Conservation (phyloP, 2,888 invertebrate species). For the Drosophila recens region DNA sequence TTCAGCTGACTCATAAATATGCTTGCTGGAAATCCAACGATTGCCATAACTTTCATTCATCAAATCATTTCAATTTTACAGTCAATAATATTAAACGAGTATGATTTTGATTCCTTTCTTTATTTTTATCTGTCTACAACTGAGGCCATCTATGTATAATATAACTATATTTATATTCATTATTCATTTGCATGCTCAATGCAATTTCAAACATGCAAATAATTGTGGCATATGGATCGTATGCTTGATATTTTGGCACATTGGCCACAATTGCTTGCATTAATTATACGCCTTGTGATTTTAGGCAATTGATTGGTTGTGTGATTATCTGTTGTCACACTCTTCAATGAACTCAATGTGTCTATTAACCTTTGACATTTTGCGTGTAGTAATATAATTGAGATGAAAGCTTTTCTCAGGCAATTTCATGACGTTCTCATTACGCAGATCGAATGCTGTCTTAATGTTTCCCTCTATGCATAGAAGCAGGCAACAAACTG, state of each 20-base stretch:
- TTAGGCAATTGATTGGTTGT: background rate
- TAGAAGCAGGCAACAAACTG: constrained; percentile 10
- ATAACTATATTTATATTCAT: constrained; percentile 6
- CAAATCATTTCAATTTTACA: constrained; percentile 20
- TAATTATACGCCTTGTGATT: constrained; percentile 8
- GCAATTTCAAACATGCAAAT: constrained; percentile 19
- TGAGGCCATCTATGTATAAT: background rate
- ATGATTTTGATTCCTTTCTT: background rate
- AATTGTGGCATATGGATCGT: constrained; percentile 24
- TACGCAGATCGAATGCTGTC: background rate
- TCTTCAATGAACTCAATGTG: background rate
- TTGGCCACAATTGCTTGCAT: constrained; percentile 20
- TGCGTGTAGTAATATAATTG: background rate
- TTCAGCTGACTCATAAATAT: constrained; percentile 32
- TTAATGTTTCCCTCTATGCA: constrained; percentile 12
- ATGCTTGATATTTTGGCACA: constrained; percentile 34
- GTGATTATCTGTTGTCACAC: background rate
- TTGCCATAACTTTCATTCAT: constrained; percentile 20
- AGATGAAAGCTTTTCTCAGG: background rate
- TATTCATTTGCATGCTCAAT: constrained; percentile 14
- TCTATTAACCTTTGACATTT: constrained; percentile 1
- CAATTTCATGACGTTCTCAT: background rate
- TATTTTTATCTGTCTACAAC: constrained; percentile 1
- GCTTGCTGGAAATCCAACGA: constrained; percentile 4
- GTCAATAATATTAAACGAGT: constrained; percentile 11